Evolutionary conservation across 2,797 vertebrate genomes (phyloP), one percentile per base, ranked within the genome.

Genomic region (Momotus momota): DNA sequence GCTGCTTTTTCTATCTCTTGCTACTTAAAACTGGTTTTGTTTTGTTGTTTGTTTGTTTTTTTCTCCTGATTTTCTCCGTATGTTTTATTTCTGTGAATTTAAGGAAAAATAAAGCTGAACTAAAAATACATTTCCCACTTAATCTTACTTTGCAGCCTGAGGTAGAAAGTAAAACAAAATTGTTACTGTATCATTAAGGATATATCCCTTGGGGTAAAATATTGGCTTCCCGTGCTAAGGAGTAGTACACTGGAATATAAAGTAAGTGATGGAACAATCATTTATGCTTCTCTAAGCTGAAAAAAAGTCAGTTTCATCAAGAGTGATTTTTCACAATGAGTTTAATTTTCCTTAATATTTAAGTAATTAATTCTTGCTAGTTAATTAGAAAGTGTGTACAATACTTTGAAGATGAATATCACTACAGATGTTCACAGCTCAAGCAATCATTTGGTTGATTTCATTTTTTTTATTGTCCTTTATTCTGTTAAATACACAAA

Each of bases 111-210:
- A 58, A 2, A 82, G 27, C 38, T 78, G 78, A 75, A 80, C 26
- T 65, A 88, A 85, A 80, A 35, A 23, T 14, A n/a, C 3, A 9
- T 22, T 49, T 86, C 17, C 17, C 54, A 57, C 12, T 86, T 81
- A 78, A 88, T 67, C 20, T 88, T 73, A 55, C 11, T 93, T 88
- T 69, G 29, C 1, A 1, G 20, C n/a, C 62, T 46, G 29, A 75
- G 26, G 46, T 65, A 93, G 29, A 75, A 88, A 67, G 31, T 41
- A 74, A 92, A 93, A 12, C 2, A 57, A 71, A 83, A 60, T 60
- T 65, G 14, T 78, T 71, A 10, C 2, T 61, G 14, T 55, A 17
- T 65, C 35, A 81, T 64, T 83, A 71, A 78, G 20, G 12, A 74
- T 45, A 64, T 7, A 10, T 78, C 61, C 27, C 21, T 81, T 74